Conservation (phyloP, 37 sponge, comb jelly and placozoan species). For the Hexactinellida sp. region DNA sequence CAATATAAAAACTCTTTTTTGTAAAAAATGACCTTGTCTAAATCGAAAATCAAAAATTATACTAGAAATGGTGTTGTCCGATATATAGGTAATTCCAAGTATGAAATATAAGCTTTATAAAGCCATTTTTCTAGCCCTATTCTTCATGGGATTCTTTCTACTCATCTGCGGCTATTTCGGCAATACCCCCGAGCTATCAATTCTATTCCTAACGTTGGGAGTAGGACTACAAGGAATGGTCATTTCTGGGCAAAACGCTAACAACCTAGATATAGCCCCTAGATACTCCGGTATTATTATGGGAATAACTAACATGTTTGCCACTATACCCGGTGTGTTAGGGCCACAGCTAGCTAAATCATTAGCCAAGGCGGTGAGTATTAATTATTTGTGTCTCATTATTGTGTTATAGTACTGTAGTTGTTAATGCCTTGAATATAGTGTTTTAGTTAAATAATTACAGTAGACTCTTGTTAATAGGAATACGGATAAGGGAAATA, state of each 20-base stretch:
- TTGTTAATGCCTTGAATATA: too few relatives aligned
- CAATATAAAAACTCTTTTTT: too few relatives aligned
- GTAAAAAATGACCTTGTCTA: too few relatives aligned
- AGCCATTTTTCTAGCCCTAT: not conserved
- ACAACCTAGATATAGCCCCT: conserved; percentile 78
- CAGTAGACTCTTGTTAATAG: too few relatives aligned
- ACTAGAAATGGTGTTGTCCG: too few relatives aligned
- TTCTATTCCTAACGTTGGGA: conserved; percentile 38
- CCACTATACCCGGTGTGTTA: conserved; percentile 64
- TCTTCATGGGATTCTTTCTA: conserved; percentile 53
- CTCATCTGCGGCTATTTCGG: conserved; percentile 59
- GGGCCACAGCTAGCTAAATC: conserved; percentile 58
- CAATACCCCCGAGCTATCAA: conserved; percentile 22
- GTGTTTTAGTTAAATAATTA: too few relatives aligned
- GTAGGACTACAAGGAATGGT: conserved; percentile 34
- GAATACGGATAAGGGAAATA: too few relatives aligned
- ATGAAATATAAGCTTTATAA: too few relatives aligned
- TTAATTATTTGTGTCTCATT: not conserved
- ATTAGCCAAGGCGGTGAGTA: conserved; percentile 41
- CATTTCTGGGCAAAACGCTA: conserved; percentile 43
- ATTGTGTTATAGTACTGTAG: not conserved
- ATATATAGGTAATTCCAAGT: too few relatives aligned
- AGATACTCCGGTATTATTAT: conserved; percentile 66
- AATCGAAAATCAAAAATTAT: too few relatives aligned
- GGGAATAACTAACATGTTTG: conserved; percentile 67